Evolutionary conservation across 2,888 invertebrate species (phyloP), one percentile per base, ranked within the genome.

Genomic region (Yponomeuta malinellus): DNA sequence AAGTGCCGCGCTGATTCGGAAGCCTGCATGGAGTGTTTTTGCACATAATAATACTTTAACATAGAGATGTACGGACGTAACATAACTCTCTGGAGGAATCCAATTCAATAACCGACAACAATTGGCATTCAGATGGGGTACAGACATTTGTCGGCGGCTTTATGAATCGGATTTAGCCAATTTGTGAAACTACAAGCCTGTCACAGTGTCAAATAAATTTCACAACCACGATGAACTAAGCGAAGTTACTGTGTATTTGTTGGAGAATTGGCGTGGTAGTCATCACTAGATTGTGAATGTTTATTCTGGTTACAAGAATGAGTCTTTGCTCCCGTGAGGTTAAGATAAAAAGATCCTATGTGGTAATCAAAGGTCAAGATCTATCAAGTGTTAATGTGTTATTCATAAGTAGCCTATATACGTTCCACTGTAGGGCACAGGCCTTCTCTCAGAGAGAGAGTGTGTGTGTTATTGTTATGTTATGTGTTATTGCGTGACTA

Each of bases 131-230:
- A 75, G 74, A 75, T 74, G 73, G 52, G 75, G 75, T 77, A 74
- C 73, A 73, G 72, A 74, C 74, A 76, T 73, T 75, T 79, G 75
- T 78, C 76, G 75, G 77, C 74, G 78, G 80, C 78, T 81, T 81
- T 78, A 78, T 77, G 76, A 78, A 78, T 78, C 76, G 77, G 77
- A 78, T 79, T 79, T 76, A 74, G 74, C 72, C 73, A 74, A 73
- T 74, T 75, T 73, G 71, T 66, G 71, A 73, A 74, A 74, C 74
- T 74, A 75, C 72, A 73, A 75, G 72, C 73, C 71, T 74, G 73
- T 73, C 74, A 72, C 72, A 69, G 70, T 73, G 74, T 73, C 74
- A 73, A 74, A 74, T 74, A 74, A 74, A 75, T 73, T 73, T 72
- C 63, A 69, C 52, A 15, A 33, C 23, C 29, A 12, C 68, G 23